Percentiles rank a stretch among this genome's conserved stretches.
Conservation (phyloP, 2,888 invertebrate species). For the Dolichomitus sp. region DNA sequence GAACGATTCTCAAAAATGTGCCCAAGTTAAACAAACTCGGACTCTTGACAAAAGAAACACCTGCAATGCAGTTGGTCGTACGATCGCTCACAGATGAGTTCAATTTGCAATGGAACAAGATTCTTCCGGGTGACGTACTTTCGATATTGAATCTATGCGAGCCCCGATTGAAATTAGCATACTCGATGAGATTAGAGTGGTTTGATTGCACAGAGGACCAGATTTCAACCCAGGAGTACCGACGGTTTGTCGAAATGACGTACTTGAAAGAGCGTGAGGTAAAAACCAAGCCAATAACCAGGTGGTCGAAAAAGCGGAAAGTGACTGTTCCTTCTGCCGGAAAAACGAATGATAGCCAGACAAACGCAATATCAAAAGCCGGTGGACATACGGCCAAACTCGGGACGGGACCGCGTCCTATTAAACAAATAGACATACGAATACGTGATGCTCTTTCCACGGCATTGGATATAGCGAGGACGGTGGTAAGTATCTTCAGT, state of each 20-base stretch:
- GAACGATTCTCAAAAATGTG: slow-evolving; percentile 87
- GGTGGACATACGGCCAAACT: slow-evolving; percentile 34
- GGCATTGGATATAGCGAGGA: slow-evolving; percentile 85
- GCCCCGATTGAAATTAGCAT: slow-evolving; percentile 81
- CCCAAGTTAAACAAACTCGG: slow-evolving; percentile 90
- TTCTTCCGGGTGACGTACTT: slow-evolving; percentile 88
- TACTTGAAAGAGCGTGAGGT: no score
- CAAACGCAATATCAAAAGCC: background rate
- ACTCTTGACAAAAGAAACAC: slow-evolving; percentile 87
- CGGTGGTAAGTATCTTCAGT: slow-evolving; percentile 72
- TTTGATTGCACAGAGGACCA: no score
- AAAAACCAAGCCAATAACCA: background rate
- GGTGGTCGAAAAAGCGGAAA: background rate
- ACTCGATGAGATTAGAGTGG: no score
- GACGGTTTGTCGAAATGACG: no score
- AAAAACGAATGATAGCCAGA: background rate
- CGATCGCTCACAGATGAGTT: slow-evolving; percentile 87
- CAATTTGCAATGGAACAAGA: slow-evolving; percentile 83
- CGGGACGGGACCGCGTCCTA: slow-evolving; percentile 41
- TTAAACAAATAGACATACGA: slow-evolving; percentile 76
- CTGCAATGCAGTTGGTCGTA: slow-evolving; percentile 87
- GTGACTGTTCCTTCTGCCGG: background rate
- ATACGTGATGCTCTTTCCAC: slow-evolving; percentile 85
- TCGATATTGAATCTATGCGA: slow-evolving; percentile 89
- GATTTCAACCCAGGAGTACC: no score